phyloP scores from a whole-genome alignment of 2,888 invertebrate species.

The Quadroppia sp. region DNA sequence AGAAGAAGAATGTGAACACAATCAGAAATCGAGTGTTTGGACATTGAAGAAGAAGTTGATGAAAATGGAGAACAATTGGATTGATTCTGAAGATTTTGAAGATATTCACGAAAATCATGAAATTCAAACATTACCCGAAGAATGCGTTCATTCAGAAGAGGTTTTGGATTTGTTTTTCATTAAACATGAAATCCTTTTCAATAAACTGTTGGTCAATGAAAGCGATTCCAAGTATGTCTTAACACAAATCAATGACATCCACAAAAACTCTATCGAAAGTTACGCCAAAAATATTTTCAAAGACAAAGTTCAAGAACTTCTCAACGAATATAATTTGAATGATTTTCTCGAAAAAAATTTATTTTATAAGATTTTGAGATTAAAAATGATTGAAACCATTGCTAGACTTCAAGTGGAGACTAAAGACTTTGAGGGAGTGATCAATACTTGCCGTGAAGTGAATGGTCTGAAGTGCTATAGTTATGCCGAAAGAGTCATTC shows the following conservation, averaged over 20 bases:
- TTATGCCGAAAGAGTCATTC: not conserved
- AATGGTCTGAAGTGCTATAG: not conserved
- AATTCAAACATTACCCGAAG: not conserved
- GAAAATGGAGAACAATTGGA: not conserved
- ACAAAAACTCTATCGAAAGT: not conserved
- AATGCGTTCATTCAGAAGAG: not conserved
- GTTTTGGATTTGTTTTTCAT: not conserved
- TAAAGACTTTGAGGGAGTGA: not conserved
- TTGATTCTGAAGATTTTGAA: not conserved
- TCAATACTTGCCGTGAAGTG: not conserved
- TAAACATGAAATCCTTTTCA: not conserved
- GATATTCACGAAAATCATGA: not conserved
- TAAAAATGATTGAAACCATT: not conserved
- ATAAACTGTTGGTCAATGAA: not conserved
- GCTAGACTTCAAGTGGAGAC: not conserved
- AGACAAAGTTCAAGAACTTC: not conserved
- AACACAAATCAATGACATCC: not conserved
- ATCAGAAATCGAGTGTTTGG: not conserved
- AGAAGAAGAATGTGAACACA: conserved; percentile 14
- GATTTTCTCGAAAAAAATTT: not conserved
- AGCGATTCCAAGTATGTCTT: not conserved
- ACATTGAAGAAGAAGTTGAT: conserved; percentile 3
- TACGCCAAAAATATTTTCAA: not conserved
- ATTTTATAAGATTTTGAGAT: not conserved
- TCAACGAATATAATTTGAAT: not conserved